These are phyloP conservation scores for Trichacis sp. DNA, from an alignment of 2,888 invertebrate genomes.

Conservation along the genomic window DNA sequence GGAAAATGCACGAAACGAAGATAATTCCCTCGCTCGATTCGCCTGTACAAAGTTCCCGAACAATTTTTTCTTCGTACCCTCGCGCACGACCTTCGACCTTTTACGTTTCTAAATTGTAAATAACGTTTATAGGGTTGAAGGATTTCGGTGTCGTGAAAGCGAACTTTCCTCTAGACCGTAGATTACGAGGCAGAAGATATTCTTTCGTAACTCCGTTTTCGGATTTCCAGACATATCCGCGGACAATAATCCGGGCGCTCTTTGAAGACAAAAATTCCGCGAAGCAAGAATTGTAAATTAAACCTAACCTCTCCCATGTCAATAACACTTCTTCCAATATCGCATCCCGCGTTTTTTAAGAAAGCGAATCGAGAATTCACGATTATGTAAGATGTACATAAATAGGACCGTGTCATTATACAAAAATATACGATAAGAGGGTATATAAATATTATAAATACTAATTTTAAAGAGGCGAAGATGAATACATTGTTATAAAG, in stretches of 20 bases:
- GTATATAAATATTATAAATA: conserved; percentile 51
- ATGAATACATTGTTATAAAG: conserved; percentile 44
- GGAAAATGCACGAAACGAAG: conserved; percentile 49
- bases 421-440: conserved; percentile 43
- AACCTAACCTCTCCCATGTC: conserved; percentile 25
- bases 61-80: conserved; percentile 6
- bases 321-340: conserved; percentile 32
- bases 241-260: conserved; percentile 57
- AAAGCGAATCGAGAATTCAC: conserved; percentile 56
- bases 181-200: not conserved
- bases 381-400: conserved; percentile 60
- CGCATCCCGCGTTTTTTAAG: conserved; percentile 19
- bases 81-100: not conserved
- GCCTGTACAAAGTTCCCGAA: conserved; percentile 60
- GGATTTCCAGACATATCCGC: conserved; percentile 33
- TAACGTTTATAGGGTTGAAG: not conserved
- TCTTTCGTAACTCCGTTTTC: not conserved
- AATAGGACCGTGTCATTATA: conserved; percentile 64
- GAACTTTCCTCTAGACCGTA: not conserved
- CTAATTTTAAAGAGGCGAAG: conserved; percentile 45
- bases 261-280: conserved; percentile 36
- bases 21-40: conserved; percentile 54
- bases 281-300: conserved; percentile 17
- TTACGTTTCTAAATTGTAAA: conserved; percentile 5
- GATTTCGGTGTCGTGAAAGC: not conserved